Evolutionary conservation across 2,797 vertebrate genomes (phyloP).

Genomic region (Poeciliopsis turneri): DNA sequence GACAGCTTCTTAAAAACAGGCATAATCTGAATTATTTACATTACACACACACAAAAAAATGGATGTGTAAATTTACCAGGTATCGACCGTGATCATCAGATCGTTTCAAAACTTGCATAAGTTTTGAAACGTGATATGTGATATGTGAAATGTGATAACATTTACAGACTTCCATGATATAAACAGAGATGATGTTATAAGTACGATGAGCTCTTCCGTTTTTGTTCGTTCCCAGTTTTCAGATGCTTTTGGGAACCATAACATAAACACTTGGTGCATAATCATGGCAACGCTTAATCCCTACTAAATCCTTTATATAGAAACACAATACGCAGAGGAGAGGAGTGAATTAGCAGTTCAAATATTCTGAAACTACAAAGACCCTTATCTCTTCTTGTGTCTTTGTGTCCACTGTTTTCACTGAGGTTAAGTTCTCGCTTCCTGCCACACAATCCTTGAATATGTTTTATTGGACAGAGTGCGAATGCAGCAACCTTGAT

Average conservation of each 20-base stretch:
- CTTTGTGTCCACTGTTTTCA: neutral
- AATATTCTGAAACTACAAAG: neutral
- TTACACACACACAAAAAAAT: neutral
- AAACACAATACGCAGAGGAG: neutral
- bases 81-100: neutral
- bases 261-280: neutral
- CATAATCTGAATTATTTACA: constrained; percentile 7
- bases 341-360: neutral
- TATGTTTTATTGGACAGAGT: neutral
- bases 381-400: neutral
- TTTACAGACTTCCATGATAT: neutral
- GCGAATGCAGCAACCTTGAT: neutral
- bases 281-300: neutral
- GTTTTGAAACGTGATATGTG: neutral
- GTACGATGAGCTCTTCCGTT: neutral
- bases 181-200: neutral
- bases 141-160: neutral
- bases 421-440: neutral
- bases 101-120: neutral
- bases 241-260: neutral
- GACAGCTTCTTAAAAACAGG: constrained; percentile 20
- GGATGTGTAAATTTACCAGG: neutral
- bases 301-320: neutral
- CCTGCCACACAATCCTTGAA: neutral
- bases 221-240: neutral